These are phyloP conservation scores for Pristionchus entomophagus DNA, from an alignment of 2,888 invertebrate genomes.

Conservation along the genomic window DNA sequence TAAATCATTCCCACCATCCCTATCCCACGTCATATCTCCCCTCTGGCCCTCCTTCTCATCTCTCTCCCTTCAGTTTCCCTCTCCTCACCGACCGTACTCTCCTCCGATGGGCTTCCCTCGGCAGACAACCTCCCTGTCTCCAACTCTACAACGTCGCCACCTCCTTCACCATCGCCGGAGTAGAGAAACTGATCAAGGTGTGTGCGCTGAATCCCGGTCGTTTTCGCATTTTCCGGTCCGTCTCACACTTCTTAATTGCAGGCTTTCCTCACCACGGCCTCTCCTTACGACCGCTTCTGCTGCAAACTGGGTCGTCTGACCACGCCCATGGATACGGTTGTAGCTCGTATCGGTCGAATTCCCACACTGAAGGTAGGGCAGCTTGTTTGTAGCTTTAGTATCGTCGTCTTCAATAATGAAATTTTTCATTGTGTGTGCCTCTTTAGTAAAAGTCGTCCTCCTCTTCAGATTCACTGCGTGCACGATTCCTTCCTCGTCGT, in stretches of 20 bases:
- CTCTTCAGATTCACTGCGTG: conserved; percentile 24
- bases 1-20: background rate
- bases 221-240: background rate
- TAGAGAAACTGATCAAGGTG: background rate
- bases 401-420: background rate
- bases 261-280: background rate
- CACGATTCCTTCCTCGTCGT: conserved; percentile 25
- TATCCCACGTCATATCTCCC: background rate
- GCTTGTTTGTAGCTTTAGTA: conserved; percentile 29
- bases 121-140: background rate
- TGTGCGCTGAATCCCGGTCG: background rate
- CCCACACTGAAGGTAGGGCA: background rate
- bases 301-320: conserved; percentile 25
- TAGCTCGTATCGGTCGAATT: background rate
- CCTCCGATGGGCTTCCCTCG: background rate
- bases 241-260: background rate
- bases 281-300: conserved; percentile 18
- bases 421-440: background rate
- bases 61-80: conserved; percentile 20
- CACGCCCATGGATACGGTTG: background rate
- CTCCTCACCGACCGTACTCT: conserved; percentile 28
- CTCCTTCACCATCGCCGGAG: conserved; percentile 1
- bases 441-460: conserved; percentile 4
- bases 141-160: background rate
- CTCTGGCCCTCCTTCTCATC: background rate